Evolutionary conservation across 2,797 vertebrate species (phyloP).

Genomic region (Cyprinodon diabolis): DNA sequence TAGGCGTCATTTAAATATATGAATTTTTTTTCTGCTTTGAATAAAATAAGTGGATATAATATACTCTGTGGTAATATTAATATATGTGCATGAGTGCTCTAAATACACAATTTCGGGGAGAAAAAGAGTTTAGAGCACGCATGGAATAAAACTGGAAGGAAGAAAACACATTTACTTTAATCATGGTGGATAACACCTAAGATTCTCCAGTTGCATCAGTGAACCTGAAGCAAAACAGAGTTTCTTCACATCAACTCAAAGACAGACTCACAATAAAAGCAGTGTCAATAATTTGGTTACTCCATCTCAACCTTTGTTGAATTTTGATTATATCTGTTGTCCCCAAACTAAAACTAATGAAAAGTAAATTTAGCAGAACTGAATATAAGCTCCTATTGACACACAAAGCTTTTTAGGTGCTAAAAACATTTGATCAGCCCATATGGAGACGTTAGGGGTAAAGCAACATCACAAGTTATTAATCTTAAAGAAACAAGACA

Average conservation of each 20-base stretch:
- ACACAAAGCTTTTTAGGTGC: no score
- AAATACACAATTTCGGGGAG: background rate
- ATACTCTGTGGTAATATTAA: background rate
- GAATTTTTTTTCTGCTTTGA: background rate
- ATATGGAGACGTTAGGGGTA: no score
- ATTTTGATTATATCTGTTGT: background rate
- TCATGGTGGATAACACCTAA: conserved; percentile 31
- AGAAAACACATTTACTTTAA: conserved; percentile 47
- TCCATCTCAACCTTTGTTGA: background rate
- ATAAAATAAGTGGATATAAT: background rate
- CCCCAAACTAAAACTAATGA: no score
- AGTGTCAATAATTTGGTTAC: background rate
- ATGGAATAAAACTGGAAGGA: conserved; percentile 45
- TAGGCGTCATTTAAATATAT: background rate
- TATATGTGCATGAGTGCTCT: background rate
- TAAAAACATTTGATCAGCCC: no score
- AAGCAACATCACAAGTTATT: no score
- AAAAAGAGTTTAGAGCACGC: conserved; percentile 11
- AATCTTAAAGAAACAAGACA: no score
- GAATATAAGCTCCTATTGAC: no score
- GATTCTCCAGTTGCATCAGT: conserved; percentile 27
- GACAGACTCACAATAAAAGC: background rate
- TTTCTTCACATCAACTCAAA: background rate
- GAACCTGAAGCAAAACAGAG: conserved; percentile 2
- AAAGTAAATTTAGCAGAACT: no score